Evolutionary conservation across 1,140 invertebrate genomes (phyloP).

Genomic region (Macrocentrus cingulum): DNA sequence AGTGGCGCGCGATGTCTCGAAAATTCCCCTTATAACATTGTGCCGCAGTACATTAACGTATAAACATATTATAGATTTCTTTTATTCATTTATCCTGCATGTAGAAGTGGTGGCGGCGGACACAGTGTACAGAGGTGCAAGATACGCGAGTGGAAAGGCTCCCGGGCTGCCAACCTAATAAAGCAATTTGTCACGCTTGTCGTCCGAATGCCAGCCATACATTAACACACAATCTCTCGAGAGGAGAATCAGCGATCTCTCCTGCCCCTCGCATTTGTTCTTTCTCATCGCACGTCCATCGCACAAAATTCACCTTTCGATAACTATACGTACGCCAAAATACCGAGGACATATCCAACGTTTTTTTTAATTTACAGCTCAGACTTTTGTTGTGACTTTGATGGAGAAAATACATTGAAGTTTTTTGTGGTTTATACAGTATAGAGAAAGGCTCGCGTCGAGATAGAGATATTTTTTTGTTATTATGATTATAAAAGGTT

Average conservation of each 20-base stretch:
- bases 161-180: constrained; percentile 57
- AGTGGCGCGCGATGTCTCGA: not conserved
- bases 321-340: not conserved
- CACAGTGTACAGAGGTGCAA: constrained; percentile 34
- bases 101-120: constrained; percentile 23
- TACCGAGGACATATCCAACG: not conserved
- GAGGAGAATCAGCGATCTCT: constrained; percentile 33
- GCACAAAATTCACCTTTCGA: not conserved
- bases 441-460: no score
- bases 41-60: no score
- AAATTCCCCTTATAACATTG: no score
- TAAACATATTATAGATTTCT: no score
- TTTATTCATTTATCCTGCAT: no score
- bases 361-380: not conserved
- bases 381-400: not conserved
- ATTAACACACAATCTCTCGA: constrained; percentile 54
- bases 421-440: no score
- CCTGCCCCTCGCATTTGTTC: constrained; percentile 1
- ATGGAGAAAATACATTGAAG: no score
- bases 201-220: constrained; percentile 56
- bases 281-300: not conserved
- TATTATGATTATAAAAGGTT: constrained; percentile 13
- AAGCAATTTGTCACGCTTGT: constrained; percentile 59
- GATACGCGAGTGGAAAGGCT: constrained; percentile 48
- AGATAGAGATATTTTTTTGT: constrained; percentile 4